Evolutionary conservation across 1,140 invertebrate genomes (phyloP), one percentile per base, ranked within the genome.

Genomic region (Atta texana): DNA sequence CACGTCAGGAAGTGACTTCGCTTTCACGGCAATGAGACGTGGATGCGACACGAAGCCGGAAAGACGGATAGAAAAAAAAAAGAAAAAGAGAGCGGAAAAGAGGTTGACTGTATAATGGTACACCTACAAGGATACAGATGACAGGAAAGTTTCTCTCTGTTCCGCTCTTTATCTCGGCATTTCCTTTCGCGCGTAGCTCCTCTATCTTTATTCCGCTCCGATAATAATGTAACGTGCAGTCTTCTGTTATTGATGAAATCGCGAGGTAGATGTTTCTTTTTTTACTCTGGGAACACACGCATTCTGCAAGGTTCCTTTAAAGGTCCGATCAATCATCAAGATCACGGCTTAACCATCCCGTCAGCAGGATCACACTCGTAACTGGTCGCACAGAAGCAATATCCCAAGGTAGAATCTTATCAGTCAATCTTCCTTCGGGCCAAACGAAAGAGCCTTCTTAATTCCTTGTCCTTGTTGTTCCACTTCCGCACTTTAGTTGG

Each of bases 101-200:
- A 74, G 14, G 39, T 44, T 28, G 88, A 86, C 34, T 89, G 49
- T 81, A 68, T 86, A 86, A 86, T 86, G 39, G 61, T 89, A 81
- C 87, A 82, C 84, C 88, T 81, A 86, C 84, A 75, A 55, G 21
- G 18, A 34, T 44, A 61, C 53, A 44, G 64, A 86, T 31, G 24
- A 59, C 55, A 51, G 51, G 24, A 53, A 86, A 57, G 68, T 89
- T 86, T 80, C 64, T 86, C 55, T 44, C 55, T 34, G 24, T 75
- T 84, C 55, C 12, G 53, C 53, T 72, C 49, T 69, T 69, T 80
- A 69, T 84, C 51, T n/a, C 34, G 12, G 64, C 6, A 49, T 12
- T 75, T 75, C 69, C 55, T 71, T 71, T 53, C 63, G 55, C 8
- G 18, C 28, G 71, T 18, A 55, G 63, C 77, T 55, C 57, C 18